Evolutionary conservation across 2,888 invertebrate genomes (phyloP), one percentile per base, ranked within the genome.

Genomic region (Cotesia congregata): DNA sequence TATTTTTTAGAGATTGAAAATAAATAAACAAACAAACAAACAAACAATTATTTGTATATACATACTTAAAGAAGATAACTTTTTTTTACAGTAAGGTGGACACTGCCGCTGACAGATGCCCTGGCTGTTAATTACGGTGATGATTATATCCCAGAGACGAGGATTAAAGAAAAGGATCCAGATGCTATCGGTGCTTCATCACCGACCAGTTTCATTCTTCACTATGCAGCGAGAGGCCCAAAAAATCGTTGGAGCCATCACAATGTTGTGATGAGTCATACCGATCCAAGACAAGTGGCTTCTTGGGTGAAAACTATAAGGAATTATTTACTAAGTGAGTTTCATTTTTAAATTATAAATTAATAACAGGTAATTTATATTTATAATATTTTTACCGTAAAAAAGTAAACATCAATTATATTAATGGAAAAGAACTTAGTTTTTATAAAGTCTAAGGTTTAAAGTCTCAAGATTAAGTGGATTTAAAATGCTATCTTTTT

Each of bases 221-320:
- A 93, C 83, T 94, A 93, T 87, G 93, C 92, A 0, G 92, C 92
- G 15, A 88, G 90, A 67, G 90, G 90, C 6, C 88, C 91, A 74
- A 91, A 92, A 82, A 92, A 92, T 84, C 91, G 91, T 82, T 93
- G 93, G 93, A 90, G 91, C 62, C 91, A 92, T 80, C 91, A 91
- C 79, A 90, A 90, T 50, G 88, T 93, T 38, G 91, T 91, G 0
- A 90, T 94, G 85, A 91, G 91, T 83, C 93, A 93, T 86, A 90
- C 90, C 0, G 93, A 94, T 86, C 88, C 91, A 0, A 87, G 91
- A 78, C 92, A 93, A 83, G 91, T 93, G n/a, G 90, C 91, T 0
- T 91, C 92, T 40, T 94, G 94, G 94, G 91, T 92, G 50, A 91
- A 91, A 85, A 91, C 92, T 15, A 88, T 94, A 62, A 90, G 91